These are phyloP conservation scores for Zelostemma sp. DNA, from an alignment of 1,140 invertebrate genomes.

Conservation along the genomic window DNA sequence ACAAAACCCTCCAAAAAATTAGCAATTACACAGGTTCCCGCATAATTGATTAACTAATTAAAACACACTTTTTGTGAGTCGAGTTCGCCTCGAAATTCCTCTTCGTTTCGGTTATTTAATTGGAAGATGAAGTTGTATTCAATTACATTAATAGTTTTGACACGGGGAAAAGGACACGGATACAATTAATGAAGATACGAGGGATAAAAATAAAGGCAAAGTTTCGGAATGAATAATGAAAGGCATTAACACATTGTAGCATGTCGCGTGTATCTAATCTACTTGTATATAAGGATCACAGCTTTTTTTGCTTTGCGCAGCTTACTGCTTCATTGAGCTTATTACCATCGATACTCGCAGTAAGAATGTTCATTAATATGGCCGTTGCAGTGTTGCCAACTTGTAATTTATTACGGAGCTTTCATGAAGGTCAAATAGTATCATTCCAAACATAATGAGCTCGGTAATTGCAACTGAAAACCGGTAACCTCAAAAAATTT, in stretches of 20 bases:
- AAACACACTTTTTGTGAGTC: no score
- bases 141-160: no score
- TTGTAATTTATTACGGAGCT: conserved; percentile 31
- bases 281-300: conserved; percentile 38
- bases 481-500: background rate
- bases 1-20: no score
- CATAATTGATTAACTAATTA: no score
- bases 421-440: conserved; percentile 1
- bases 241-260: conserved; percentile 4
- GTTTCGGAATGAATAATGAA: background rate
- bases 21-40: no score
- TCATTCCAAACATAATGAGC: background rate
- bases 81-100: no score
- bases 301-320: conserved; percentile 41
- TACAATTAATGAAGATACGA: no score
- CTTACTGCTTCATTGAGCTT: conserved; percentile 45
- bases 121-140: no score
- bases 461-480: conserved; percentile 7
- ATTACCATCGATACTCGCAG: conserved; percentile 38
- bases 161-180: no score
- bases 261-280: conserved; percentile 20
- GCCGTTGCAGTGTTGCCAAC: conserved; percentile 33
- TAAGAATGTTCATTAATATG: conserved; percentile 35
- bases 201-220: no score
- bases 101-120: no score